These are phyloP conservation scores for Spinus olivaceus DNA, from an alignment of 2,797 vertebrate genomes.

Conservation along the genomic window DNA sequence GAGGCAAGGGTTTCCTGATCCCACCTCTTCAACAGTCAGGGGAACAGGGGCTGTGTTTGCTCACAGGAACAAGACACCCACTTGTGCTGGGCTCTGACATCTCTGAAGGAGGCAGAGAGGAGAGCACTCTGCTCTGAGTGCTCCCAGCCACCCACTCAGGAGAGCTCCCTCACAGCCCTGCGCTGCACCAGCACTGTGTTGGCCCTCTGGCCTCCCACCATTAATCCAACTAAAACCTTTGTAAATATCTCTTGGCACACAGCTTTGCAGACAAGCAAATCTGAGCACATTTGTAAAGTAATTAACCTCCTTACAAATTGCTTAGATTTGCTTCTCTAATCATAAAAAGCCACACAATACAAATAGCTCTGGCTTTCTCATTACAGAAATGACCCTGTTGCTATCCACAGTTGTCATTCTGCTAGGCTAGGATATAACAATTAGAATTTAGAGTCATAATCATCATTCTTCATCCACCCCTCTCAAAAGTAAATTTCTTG, in stretches of 20 bases:
- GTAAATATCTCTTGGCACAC: not conserved
- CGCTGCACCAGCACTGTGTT: not conserved
- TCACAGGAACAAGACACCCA: not conserved
- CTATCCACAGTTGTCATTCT: slow-evolving; percentile 14
- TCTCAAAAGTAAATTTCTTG: not conserved
- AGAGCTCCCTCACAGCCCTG: not conserved
- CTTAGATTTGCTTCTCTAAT: slow-evolving; percentile 36
- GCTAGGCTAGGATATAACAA: not conserved
- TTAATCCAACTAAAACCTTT: not conserved
- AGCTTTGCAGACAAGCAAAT: slow-evolving; percentile 28
- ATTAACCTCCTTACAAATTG: slow-evolving; percentile 46
- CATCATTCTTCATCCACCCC: not conserved
- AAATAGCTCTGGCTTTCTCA: slow-evolving; percentile 19
- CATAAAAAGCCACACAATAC: not conserved
- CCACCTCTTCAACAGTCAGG: not conserved
- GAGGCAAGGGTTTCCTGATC: not conserved
- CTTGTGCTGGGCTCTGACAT: rapidly evolving
- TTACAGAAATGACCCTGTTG: slow-evolving; percentile 45
- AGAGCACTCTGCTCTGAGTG: rapidly evolving
- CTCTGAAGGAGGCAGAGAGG: not conserved
- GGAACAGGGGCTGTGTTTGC: not conserved
- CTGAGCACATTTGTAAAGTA: slow-evolving; percentile 15
- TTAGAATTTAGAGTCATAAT: slow-evolving; percentile 11
- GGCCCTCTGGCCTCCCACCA: not conserved
- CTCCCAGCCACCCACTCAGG: not conserved